phyloP scores from a whole-genome alignment of 2,113 vertebrate species.

The Eulemur rufifrons region DNA sequence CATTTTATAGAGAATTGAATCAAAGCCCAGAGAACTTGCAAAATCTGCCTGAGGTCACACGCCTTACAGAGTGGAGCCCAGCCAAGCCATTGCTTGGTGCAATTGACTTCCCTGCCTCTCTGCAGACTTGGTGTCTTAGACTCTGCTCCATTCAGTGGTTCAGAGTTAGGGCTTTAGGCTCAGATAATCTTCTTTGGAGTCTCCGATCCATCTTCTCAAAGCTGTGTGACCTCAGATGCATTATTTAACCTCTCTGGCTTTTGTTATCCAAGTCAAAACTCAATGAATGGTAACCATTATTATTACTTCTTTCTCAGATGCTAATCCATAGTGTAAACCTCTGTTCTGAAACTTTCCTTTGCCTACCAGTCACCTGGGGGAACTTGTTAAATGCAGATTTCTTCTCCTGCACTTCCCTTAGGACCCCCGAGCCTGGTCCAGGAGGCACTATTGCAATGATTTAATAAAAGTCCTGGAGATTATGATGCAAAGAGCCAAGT shows the following conservation, averaged over 20 bases:
- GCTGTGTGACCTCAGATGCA: not conserved
- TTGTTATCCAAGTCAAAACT: not conserved
- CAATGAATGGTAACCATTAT: not conserved
- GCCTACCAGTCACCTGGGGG: not conserved
- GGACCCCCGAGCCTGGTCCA: not conserved
- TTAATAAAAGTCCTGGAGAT: not conserved
- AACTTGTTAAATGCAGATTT: not conserved
- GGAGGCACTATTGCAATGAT: not conserved
- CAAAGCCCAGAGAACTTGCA: not conserved
- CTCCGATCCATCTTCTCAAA: not conserved
- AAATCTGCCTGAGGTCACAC: not conserved
- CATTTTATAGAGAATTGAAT: not conserved
- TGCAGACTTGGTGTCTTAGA: not conserved
- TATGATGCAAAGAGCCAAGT: not conserved
- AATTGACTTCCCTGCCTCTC: not conserved
- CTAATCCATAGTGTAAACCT: not conserved
- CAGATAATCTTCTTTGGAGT: not conserved
- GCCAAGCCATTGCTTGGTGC: not conserved
- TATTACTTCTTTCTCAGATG: not conserved
- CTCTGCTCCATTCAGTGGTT: not conserved
- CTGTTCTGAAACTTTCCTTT: not conserved
- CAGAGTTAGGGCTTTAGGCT: not conserved
- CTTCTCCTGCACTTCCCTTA: not conserved
- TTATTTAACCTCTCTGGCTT: not conserved
- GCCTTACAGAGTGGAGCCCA: not conserved